Conservation (phyloP, 1,140 invertebrate genomes). For the Ceratina japonica region DNA sequence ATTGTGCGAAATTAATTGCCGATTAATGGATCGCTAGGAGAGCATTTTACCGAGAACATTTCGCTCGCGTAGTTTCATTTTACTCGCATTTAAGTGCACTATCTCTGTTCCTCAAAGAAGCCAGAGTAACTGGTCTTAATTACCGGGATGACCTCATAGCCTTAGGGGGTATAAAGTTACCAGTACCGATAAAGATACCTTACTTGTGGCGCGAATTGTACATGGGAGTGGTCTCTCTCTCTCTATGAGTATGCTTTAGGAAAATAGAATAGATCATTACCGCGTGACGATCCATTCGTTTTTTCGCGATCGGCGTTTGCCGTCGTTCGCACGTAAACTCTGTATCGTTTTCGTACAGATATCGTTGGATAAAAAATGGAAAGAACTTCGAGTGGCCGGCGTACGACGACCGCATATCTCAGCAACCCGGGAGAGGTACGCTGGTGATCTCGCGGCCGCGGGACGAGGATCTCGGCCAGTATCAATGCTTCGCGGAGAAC, state of each 20-base stretch:
- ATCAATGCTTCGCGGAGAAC: slow-evolving; percentile 98
- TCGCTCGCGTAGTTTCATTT: slow-evolving; percentile 62
- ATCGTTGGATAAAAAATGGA: slow-evolving; percentile 98
- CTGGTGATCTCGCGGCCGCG: slow-evolving; percentile 92
- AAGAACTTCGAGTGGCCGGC: slow-evolving; percentile 93
- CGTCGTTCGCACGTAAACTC: too few species aligned
- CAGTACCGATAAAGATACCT: slow-evolving; percentile 67
- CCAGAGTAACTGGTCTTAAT: slow-evolving; percentile 77
- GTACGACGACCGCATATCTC: slow-evolving; percentile 95
- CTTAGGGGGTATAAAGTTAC: slow-evolving; percentile 74
- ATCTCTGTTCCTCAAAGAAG: slow-evolving; percentile 65
- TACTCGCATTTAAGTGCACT: slow-evolving; percentile 58
- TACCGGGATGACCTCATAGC: slow-evolving; percentile 78
- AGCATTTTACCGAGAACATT: slow-evolving; percentile 42
- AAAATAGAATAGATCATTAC: slow-evolving; percentile 3
- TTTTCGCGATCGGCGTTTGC: background rate
- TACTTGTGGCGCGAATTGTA: slow-evolving; percentile 49
- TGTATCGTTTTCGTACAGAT: slow-evolving; percentile 81
- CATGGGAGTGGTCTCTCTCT: slow-evolving; percentile 16
- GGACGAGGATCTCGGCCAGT: slow-evolving; percentile 96
- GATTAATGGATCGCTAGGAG: background rate
- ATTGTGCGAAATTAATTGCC: slow-evolving; percentile 8
- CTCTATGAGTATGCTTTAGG: background rate
- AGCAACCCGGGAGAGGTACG: slow-evolving; percentile 94
- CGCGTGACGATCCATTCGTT: background rate